Base-by-base conservation (phyloP, 2,888 invertebrate species). In the Clepsis dumicolana region DNA sequence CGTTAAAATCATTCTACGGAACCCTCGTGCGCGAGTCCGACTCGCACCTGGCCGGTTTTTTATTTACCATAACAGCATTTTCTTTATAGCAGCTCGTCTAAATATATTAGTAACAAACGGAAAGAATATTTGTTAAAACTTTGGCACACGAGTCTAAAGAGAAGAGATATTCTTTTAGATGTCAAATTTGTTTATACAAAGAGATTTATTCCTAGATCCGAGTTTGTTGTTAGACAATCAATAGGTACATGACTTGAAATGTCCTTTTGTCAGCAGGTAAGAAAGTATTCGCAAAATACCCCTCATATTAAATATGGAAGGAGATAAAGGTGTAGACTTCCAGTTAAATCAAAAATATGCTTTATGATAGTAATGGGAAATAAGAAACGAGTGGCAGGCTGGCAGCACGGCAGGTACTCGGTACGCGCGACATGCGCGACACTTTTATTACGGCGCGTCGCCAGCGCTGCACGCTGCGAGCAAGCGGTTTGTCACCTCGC, bases 401-500 rank as follows among this genome's bases (percentile, higher is more conserved):
- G 70, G 69, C 71, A 70, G 71, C 72, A 64, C 18, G 71, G 65
- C 66, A 69, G 72, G 54, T 65, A 32, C 64, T 24, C 41, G 68
- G 73, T 53, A 52, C 63, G 41, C 79, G 72, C 73, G 77, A 75
- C 79, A 74, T 80, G 81, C 78, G 78, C 78, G 78, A 80, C 83
- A 83, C 80, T 83, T 84, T 84, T 86, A 85, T 84, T 80, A 80
- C 80, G 73, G 78, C 77, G 74, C 79, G 74, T 75, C 75, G 78
- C 25, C 24, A 73, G 38, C 38, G 32, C 24, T 72, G 38, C 38
- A 12, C 63, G 74, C 77, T 75, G 77, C 79, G 79, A 77, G 78
- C 77, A 76, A 81, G 73, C 85, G 82, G 85, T 88, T 88, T 88
- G 86, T 86, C 87, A 87, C 85, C 83, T 85, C 80, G 57, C 68